phyloP scores from a whole-genome alignment of 2,113 vertebrate species.

The Mesembrinibis cayennensis region DNA sequence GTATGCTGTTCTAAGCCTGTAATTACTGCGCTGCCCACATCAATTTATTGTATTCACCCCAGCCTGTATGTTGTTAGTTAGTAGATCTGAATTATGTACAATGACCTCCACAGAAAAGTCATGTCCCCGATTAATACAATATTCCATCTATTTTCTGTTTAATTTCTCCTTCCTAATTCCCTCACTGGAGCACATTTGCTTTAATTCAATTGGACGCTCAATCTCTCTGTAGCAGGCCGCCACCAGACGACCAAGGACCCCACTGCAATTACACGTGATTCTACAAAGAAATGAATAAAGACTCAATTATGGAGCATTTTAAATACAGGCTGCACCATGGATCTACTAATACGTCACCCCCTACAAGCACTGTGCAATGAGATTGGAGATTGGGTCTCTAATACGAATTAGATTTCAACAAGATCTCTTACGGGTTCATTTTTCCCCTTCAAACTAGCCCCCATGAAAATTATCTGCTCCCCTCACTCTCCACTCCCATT shows the following conservation, averaged over 20 bases:
- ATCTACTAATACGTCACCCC: background rate
- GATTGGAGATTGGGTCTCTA: background rate
- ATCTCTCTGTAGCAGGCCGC: background rate
- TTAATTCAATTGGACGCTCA: background rate
- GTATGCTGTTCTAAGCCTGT: background rate
- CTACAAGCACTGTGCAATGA: background rate
- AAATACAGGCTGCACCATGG: background rate
- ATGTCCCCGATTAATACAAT: background rate
- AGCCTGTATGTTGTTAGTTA: background rate
- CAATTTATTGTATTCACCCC: background rate
- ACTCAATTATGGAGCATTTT: constrained; percentile 16
- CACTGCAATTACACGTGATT: constrained; percentile 41
- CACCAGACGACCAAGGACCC: background rate
- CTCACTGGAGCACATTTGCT: background rate
- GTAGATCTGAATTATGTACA: background rate
- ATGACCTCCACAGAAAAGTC: background rate
- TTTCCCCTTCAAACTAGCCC: background rate
- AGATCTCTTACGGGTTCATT: background rate
- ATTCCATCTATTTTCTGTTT: constrained; percentile 10
- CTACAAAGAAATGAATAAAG: constrained; percentile 55
- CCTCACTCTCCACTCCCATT: background rate
- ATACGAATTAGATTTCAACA: constrained; percentile 8
- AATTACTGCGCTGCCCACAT: background rate
- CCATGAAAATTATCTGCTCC: background rate
- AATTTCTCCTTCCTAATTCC: constrained; percentile 42